A percentile compares a stretch with the other conserved stretches of the same genome.
phyloP scores from a whole-genome alignment of 2,797 vertebrate genomes.

The Pogonophryne albipinna region DNA sequence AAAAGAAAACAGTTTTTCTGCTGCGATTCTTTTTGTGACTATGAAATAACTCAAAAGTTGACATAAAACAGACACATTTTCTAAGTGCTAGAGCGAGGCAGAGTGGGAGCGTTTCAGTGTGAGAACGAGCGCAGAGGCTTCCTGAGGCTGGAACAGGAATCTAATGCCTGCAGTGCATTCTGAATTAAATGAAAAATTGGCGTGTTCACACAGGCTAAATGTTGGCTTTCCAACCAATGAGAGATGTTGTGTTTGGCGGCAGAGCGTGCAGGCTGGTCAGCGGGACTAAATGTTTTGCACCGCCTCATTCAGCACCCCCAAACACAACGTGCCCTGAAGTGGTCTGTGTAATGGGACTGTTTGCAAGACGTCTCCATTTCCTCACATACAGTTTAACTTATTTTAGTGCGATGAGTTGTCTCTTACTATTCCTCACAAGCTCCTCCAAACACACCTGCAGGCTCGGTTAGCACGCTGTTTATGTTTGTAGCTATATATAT shows the following conservation, averaged over 20 bases:
- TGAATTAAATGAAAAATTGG: constrained; percentile 28
- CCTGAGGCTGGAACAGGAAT: constrained; percentile 21
- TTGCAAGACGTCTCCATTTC: constrained; percentile 7
- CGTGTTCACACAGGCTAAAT: constrained; percentile 35
- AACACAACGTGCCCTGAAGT: constrained; percentile 22
- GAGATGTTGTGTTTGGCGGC: constrained; percentile 39
- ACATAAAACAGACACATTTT: constrained; percentile 17
- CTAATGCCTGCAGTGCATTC: constrained; percentile 13
- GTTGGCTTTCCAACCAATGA: constrained; percentile 12
- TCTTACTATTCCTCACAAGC: not conserved
- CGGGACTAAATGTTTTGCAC: constrained; percentile 21
- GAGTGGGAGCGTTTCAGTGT: not conserved
- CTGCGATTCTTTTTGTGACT: constrained; percentile 12
- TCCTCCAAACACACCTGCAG: constrained; percentile 25
- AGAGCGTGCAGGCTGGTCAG: not conserved
- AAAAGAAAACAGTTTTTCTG: constrained; percentile 11
- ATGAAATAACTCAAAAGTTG: constrained; percentile 26
- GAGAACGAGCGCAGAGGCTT: not conserved
- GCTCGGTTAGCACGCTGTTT: not conserved
- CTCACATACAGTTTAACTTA: not conserved
- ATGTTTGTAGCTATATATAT: not conserved
- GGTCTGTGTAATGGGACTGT: constrained; percentile 1
- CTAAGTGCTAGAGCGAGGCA: not conserved
- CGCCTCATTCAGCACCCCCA: not conserved
- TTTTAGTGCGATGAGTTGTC: constrained; percentile 5